A percentile compares a stretch with the other conserved stretches of the same genome.
These are phyloP conservation scores for Drosophila gaucha DNA, from an alignment of 2,888 invertebrate species.

Conservation along the genomic window DNA sequence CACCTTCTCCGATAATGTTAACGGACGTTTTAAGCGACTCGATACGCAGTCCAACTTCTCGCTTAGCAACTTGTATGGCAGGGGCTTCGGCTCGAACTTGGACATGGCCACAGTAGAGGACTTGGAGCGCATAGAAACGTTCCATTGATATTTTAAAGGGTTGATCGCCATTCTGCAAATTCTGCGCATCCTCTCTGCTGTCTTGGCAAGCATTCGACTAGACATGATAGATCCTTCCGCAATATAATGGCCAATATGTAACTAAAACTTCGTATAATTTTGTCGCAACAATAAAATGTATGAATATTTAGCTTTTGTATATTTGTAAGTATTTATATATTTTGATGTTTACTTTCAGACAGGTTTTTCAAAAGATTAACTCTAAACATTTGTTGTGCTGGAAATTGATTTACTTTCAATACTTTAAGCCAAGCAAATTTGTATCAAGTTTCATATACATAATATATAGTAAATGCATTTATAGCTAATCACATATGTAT, in stretches of 20 bases:
- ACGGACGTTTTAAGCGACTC: slow-evolving; percentile 93
- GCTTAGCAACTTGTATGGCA: slow-evolving; percentile 93
- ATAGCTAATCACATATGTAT: too few species aligned
- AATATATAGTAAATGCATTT: too few species aligned
- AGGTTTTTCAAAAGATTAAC: too few species aligned
- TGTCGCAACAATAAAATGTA: slow-evolving; percentile 2
- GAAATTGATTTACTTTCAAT: too few species aligned
- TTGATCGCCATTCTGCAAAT: slow-evolving; percentile 84
- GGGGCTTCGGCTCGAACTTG: slow-evolving; percentile 91
- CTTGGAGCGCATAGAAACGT: slow-evolving; percentile 89
- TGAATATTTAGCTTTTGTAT: too few species aligned
- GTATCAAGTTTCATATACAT: too few species aligned
- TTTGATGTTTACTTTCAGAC: neutral
- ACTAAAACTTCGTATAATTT: slow-evolving; percentile 21
- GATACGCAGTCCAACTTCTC: slow-evolving; percentile 92
- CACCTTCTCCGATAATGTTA: slow-evolving; percentile 98
- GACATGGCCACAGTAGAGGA: slow-evolving; percentile 96
- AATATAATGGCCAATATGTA: neutral
- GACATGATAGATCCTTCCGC: neutral
- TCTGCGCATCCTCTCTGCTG: slow-evolving; percentile 42
- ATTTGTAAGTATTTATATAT: neutral
- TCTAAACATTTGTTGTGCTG: too few species aligned
- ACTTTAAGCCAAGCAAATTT: too few species aligned
- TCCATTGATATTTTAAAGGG: slow-evolving; percentile 93
- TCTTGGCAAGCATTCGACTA: slow-evolving; percentile 5